Base-by-base conservation (phyloP, 2,888 invertebrate species). In the Melangyna quadrimaculata region DNA sequence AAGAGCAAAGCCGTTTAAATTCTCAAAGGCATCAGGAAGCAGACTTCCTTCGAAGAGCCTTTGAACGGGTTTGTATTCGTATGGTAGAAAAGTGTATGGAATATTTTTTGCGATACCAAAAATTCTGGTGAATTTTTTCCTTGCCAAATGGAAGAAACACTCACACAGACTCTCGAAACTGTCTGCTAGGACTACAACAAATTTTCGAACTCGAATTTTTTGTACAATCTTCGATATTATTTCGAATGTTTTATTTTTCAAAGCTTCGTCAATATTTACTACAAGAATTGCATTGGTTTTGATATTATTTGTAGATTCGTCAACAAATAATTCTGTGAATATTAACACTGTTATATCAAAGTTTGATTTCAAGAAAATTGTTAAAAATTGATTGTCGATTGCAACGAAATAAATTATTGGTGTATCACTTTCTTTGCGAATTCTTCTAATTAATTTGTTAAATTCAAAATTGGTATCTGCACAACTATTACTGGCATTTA, bases 161-260 rank as follows among this genome's bases (percentile, higher is more conserved):
- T 35, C 14, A 17, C 3, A 4, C 0, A 69, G 67, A 19, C 5
- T 17, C 10, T 45, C 14, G 6, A 32, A 51, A 27, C 19, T 35
- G 3, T 51, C 10, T 48, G 32, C 32, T 7, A 67, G 22, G 0
- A 67, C 35, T 1, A 67, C 17, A 14, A 35, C 67, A 17, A 22
- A 48, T 45, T 51, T 69, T 48, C 67, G 51, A 48, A 69, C n/a
- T 22, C 37, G 32, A 24, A 69, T 9, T 69, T 51, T 48, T 6
- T 14, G 7, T 7, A 48, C 51, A 5, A 69, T 14, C 6, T 22
- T 43, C 17, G 19, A 17, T 43, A 63, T 5, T 19, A 27, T 19
- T 22, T 24, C 27, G 7, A 45, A 12, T 24, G 17, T 24, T n/a
- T 24, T 14, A 22, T 37, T 45, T 43, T 27, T 9, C 9, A 6